Conservation (phyloP, 2,797 vertebrate species). For the Poeciliopsis turneri region DNA sequence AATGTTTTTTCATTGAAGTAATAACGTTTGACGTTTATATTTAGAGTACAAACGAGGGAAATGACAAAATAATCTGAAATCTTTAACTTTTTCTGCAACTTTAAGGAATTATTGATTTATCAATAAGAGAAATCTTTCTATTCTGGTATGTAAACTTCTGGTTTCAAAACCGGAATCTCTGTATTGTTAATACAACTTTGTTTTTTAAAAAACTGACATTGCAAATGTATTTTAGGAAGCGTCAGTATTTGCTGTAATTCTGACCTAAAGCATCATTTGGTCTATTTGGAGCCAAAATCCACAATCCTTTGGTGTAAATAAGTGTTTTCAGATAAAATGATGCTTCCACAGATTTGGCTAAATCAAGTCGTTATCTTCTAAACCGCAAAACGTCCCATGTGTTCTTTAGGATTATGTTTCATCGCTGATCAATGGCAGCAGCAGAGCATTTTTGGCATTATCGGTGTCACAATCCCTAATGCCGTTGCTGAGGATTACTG, state of each 20-base stretch:
- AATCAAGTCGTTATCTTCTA: constrained; percentile 9
- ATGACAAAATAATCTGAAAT: too few relatives aligned
- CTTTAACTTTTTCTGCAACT: too few relatives aligned
- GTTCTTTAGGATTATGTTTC: background rate
- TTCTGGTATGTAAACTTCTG: background rate
- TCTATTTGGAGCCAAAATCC: background rate
- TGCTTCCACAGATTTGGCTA: background rate
- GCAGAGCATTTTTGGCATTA: background rate
- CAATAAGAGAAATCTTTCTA: background rate
- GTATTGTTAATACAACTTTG: background rate
- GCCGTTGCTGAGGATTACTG: background rate
- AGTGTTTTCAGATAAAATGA: background rate
- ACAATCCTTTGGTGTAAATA: background rate
- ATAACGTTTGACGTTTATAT: too few relatives aligned
- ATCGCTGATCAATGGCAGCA: background rate
- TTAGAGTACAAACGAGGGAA: too few relatives aligned
- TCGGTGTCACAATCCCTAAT: background rate
- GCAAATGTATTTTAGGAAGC: background rate
- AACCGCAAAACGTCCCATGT: constrained; percentile 12
- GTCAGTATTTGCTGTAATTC: background rate
- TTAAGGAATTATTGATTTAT: too few relatives aligned
- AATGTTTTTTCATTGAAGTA: too few relatives aligned
- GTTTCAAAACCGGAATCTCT: background rate
- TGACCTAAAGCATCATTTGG: background rate
- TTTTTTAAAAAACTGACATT: background rate